These are phyloP conservation scores for Porites australiensis DNA, from an alignment of 64 coral and sea anemone genomes.

Conservation along the genomic window DNA sequence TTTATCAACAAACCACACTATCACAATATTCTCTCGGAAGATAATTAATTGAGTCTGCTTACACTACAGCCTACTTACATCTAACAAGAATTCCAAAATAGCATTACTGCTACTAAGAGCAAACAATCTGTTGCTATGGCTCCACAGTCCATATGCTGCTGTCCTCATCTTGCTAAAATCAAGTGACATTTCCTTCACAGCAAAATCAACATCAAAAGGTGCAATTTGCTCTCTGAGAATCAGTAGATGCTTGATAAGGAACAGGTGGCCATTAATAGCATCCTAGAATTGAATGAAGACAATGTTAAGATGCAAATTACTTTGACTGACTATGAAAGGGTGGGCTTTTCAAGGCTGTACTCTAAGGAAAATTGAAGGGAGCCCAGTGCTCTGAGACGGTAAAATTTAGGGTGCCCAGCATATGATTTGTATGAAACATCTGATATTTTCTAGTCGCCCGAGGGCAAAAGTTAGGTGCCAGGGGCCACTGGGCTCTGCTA, in stretches of 20 bases:
- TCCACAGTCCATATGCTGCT: conserved; percentile 95
- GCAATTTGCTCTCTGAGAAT: conserved; percentile 99
- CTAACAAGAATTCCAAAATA: conserved; percentile 92
- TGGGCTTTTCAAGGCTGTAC: too few species aligned
- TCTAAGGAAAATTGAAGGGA: too few species aligned
- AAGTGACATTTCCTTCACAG: conserved; percentile 93
- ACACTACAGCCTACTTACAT: conserved; percentile 43
- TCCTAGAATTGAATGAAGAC: conserved; percentile 56
- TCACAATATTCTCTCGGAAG: too few species aligned
- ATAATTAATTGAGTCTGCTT: too few species aligned
- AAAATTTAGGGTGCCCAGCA: too few species aligned
- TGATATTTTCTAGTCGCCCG: too few species aligned
- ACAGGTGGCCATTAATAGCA: conserved; percentile 95
- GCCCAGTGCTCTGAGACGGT: too few species aligned
- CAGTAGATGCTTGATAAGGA: conserved; percentile 95
- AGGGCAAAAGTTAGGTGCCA: too few species aligned
- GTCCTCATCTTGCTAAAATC: conserved; percentile 98
- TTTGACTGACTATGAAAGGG: neutral
- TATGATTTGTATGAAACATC: too few species aligned
- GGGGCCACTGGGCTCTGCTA: too few species aligned
- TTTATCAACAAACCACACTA: too few species aligned
- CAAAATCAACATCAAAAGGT: conserved; percentile 98
- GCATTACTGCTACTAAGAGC: conserved; percentile 96
- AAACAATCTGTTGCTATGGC: conserved; percentile 91
- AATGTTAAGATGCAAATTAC: neutral